Conservation (phyloP, 2,888 invertebrate species). For the Nipponacmea schrenckii region DNA sequence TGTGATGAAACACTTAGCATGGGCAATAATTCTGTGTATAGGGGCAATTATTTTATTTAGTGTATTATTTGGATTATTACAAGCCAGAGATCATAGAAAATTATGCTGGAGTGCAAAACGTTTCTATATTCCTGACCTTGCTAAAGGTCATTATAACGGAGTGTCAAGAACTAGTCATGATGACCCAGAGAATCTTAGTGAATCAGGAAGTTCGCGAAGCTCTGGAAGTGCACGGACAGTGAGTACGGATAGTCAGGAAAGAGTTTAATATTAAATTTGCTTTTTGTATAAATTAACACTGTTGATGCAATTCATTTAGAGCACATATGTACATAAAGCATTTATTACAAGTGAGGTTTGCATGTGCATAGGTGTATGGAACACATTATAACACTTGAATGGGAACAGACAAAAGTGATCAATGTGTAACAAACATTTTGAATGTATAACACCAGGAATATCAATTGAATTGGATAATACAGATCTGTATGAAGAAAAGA, state of each 20-base stretch:
- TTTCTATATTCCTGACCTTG: conserved; percentile 37
- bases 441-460: too few relatives aligned
- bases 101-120: conserved; percentile 55
- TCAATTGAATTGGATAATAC: too few relatives aligned
- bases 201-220: conserved; percentile 4
- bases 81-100: conserved; percentile 50
- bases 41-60: conserved; percentile 50
- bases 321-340: neutral
- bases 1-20: conserved; percentile 56
- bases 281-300: conserved; percentile 3
- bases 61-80: conserved; percentile 54
- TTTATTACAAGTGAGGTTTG: too few relatives aligned
- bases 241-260: neutral
- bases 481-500: too few relatives aligned
- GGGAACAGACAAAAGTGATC: too few relatives aligned
- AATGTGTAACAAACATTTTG: too few relatives aligned
- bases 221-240: neutral
- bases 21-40: conserved; percentile 58
- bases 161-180: conserved; percentile 37
- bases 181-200: conserved; percentile 37
- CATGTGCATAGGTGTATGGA: too few relatives aligned
- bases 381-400: too few relatives aligned
- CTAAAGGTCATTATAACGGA: conserved; percentile 51
- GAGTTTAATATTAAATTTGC: neutral
- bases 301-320: conserved; percentile 7